A percentile compares a stretch with the other conserved stretches of the same genome.
These are phyloP conservation scores for Volucella inflata DNA, from an alignment of 2,888 invertebrate species.

Conservation along the genomic window DNA sequence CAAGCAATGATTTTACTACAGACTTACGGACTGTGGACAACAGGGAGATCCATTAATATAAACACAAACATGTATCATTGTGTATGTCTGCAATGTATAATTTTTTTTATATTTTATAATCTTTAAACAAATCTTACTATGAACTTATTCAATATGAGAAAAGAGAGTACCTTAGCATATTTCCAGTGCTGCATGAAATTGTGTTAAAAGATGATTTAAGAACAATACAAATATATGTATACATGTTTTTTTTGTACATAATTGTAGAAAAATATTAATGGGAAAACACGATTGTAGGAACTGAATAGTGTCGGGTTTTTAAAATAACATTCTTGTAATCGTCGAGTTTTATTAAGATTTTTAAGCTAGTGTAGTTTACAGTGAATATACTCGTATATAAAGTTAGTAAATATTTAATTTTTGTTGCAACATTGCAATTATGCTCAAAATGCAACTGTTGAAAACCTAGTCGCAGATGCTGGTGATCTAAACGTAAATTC, in stretches of 20 bases:
- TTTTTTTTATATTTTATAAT: conserved; percentile 45
- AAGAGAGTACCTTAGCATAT: conserved; percentile 82
- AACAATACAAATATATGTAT: background rate
- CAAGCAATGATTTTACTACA: conserved; percentile 61
- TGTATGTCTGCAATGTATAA: conserved; percentile 90
- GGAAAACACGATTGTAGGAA: background rate
- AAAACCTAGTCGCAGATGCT: too few relatives aligned
- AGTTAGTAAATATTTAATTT: too few relatives aligned
- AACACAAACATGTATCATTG: conserved; percentile 95
- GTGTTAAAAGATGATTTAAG: background rate
- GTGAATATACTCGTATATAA: too few relatives aligned
- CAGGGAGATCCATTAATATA: conserved; percentile 92
- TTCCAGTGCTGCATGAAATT: conserved; percentile 83
- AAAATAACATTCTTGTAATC: conserved; percentile 14
- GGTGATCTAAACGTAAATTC: too few relatives aligned
- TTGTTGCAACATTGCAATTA: too few relatives aligned
- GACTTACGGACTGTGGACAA: conserved; percentile 92
- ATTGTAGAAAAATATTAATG: too few relatives aligned
- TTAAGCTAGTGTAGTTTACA: too few relatives aligned
- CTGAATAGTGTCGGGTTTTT: conserved; percentile 46
- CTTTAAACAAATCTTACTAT: conserved; percentile 73
- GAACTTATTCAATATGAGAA: conserved; percentile 18
- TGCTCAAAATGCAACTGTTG: too few relatives aligned
- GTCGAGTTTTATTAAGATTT: too few relatives aligned
- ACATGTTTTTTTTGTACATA: too few relatives aligned